Evolutionary conservation across 2,113 vertebrate genomes (phyloP), one percentile per base, ranked within the genome.

Genomic region (Tamias sibiricus): DNA sequence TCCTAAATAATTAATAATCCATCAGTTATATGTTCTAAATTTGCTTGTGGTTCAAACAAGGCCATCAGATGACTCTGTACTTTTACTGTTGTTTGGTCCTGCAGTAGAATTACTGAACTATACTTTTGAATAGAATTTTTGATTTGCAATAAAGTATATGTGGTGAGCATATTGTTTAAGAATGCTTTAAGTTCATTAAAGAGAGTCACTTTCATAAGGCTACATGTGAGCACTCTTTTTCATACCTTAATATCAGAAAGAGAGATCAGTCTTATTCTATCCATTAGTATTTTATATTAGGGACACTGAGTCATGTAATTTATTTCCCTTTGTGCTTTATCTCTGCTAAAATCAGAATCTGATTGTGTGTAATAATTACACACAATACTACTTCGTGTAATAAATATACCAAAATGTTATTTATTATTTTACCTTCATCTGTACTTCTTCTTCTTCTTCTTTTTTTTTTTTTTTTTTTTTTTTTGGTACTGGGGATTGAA

Each of bases 301-400:
- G 47, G 35, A 54, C 16, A 19, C 35, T 47, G 22, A 47, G 52
- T 82, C 17, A 75, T 91, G 1, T 54, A 12, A 85, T 68, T 42
- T 16, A 72, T 66, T 94, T 95, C 52, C 84, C 32, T 90, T 66
- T 95, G 82, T 44, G 3, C 35, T 74, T 90, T 75, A 57, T 94
- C 8, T 82, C 52, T 37, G 28, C 9, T 64, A 84, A 89, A 74
- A 77, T 62, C 57, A 20, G 40, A 66, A 44, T 16, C 88, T 26
- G 91, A 95, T 92, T 86, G n/a, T 93, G 6, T 82, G n/a, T 77
- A 62, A 32, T 47, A 80, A 64, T 68, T 82, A 30, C 8, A 26
- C 13, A 62, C 30, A 92, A 8, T 37, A 86, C 28, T 57, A 84
- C 42, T 92, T 86, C 79, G 42, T 69, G 9, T 72, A 40, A 12